These are phyloP conservation scores for Acrocephalus scirpaceus DNA, from an alignment of 2,797 vertebrate species.

Conservation along the genomic window DNA sequence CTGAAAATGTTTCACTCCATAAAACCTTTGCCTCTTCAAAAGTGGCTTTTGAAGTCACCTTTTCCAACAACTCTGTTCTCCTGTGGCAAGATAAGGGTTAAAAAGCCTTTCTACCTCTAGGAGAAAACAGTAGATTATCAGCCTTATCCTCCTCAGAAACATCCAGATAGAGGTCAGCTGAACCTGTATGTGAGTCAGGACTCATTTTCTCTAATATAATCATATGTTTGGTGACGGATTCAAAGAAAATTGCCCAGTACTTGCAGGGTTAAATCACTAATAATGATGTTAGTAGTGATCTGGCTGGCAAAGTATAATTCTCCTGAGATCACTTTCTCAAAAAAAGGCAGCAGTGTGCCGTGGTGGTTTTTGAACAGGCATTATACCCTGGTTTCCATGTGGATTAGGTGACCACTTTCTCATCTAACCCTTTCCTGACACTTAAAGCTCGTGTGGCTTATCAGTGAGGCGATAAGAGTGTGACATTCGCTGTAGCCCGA, in stretches of 20 bases:
- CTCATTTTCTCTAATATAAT: slow-evolving; percentile 36
- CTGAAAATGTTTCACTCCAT: background rate
- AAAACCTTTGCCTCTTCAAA: background rate
- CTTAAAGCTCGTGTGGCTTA: background rate
- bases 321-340: slow-evolving; percentile 22
- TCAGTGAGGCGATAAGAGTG: background rate
- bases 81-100: background rate
- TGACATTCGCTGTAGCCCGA: background rate
- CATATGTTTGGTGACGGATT: slow-evolving; percentile 26
- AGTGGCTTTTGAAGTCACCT: background rate
- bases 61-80: background rate
- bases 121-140: slow-evolving; percentile 19
- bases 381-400: background rate
- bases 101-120: background rate
- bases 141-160: background rate
- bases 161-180: slow-evolving; percentile 16
- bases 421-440: background rate
- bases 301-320: slow-evolving; percentile 11
- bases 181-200: slow-evolving; percentile 2
- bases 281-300: slow-evolving; percentile 61
- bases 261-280: slow-evolving; percentile 65
- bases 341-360: background rate
- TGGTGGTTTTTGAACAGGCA: background rate
- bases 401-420: background rate
- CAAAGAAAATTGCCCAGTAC: slow-evolving; percentile 43